phyloP scores from a whole-genome alignment of 2,888 invertebrate genomes.

The Aelia acuminata region DNA sequence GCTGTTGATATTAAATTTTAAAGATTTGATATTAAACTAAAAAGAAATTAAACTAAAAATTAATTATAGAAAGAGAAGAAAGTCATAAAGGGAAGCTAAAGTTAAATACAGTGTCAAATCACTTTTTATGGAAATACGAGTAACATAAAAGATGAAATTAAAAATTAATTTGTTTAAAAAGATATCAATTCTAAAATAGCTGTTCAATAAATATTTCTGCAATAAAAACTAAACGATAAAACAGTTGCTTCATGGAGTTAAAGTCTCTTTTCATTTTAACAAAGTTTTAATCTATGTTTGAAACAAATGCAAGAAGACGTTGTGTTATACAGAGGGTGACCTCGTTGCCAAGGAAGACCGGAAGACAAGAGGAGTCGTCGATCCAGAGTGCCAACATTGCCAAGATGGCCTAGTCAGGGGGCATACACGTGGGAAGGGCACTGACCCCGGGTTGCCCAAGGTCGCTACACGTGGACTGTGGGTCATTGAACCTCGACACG shows the following conservation, averaged over 20 bases:
- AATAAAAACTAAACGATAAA: background rate
- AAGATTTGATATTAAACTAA: no score
- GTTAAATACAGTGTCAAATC: no score
- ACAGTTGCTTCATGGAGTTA: background rate
- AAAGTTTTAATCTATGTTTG: background rate
- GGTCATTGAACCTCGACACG: conserved; percentile 62
- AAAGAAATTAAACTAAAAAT: no score
- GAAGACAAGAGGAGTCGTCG: conserved; percentile 3
- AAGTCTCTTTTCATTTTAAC: background rate
- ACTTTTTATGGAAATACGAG: no score
- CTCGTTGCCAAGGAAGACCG: conserved; percentile 1
- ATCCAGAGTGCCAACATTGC: conserved; percentile 40
- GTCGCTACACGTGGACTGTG: conserved; percentile 63
- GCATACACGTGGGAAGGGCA: conserved; percentile 63
- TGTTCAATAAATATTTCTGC: background rate
- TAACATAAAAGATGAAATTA: no score
- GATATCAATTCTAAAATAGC: no score
- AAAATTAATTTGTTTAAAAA: no score
- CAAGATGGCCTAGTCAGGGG: conserved; percentile 56
- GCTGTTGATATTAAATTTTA: no score
- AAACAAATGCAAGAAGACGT: background rate
- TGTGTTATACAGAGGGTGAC: background rate
- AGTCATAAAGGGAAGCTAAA: no score
- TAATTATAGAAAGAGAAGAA: no score
- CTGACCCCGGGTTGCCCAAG: conserved; percentile 63